These are phyloP conservation scores for Pleuronectes platessa DNA, from an alignment of 2,113 vertebrate genomes.

Conservation along the genomic window DNA sequence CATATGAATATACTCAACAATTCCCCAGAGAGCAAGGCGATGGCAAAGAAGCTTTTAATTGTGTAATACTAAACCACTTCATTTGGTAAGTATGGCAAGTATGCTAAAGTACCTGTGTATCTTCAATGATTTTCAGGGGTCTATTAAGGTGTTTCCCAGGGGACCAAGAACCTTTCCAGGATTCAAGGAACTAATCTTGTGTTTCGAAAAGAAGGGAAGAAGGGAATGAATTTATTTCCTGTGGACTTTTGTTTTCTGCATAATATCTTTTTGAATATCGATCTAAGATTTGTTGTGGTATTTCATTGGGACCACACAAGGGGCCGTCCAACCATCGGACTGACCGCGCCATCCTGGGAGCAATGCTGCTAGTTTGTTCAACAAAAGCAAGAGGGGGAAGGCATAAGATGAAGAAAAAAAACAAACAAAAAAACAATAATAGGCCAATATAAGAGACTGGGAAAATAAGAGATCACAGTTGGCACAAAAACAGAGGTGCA, in stretches of 20 bases:
- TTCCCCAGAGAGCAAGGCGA: neutral
- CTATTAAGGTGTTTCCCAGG: neutral
- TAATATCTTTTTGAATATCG: neutral
- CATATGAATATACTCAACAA: no score
- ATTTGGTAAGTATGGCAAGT: neutral
- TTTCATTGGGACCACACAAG: neutral
- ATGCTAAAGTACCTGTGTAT: neutral
- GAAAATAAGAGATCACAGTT: neutral
- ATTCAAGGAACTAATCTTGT: neutral
- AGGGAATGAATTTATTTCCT: neutral
- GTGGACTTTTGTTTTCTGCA: neutral
- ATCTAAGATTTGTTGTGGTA: neutral
- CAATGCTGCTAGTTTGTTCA: neutral
- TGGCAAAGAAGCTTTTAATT: neutral
- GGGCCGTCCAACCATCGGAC: neutral
- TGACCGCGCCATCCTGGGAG: neutral
- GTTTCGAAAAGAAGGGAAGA: no score
- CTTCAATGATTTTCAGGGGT: neutral
- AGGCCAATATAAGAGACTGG: no score
- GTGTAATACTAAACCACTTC: neutral
- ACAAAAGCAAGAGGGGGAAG: neutral
- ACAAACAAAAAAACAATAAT: neutral
- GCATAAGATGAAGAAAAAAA: neutral
- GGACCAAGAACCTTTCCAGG: neutral
- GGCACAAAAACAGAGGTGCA: neutral